Evolutionary conservation across 2,113 vertebrate species (phyloP), one percentile per base, ranked within the genome.

Genomic region (Excalfactoria chinensis): DNA sequence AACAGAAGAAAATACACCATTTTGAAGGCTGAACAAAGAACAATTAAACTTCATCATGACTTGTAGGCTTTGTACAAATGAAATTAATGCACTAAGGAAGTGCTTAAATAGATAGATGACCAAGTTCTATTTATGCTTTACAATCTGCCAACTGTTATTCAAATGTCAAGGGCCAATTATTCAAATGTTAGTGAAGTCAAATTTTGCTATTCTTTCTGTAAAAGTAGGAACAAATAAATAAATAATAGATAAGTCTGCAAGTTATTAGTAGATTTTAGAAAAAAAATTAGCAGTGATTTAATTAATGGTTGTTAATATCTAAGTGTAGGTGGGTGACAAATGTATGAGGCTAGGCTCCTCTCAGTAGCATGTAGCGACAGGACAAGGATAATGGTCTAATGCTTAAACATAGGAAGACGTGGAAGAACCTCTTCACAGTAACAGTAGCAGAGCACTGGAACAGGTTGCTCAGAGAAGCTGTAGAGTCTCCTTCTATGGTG

Each of bases 61-160:
- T 71, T 59, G 26, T n/a, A 70, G 35, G 53, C 0, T 0, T 58
- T 73, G 35, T 20, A 58, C 23, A 53, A 84, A 66, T 70, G 3
- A 87, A 83, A 78, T 72, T 67, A 90, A 72, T 77, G 21, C 51
- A 71, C 43, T 79, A 59, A 49, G 3, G 6, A 48, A 25, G 26
- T 32, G 6, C 19, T 78, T 87, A 88, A 79, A 81, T 58, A 23
- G 14, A 48, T 85, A 25, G 63, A 80, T 77, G 18, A 73, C 34
- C 35, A 59, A 83, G 23, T 41, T 71, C 18, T 80, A 64, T 60
- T 14, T 84, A 58, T 71, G 37, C 16, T 76, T 89, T 81, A 43
- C 8, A 89, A 5, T 64, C 48, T 88, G 35, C 23, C 23, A 66
- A 32, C 4, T 68, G 30, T 43, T 86, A 35, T 53, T 76, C 5